Evolutionary conservation across 2,113 vertebrate genomes (phyloP), one percentile per base, ranked within the genome.

Genomic region (Dicaeum eximium): DNA sequence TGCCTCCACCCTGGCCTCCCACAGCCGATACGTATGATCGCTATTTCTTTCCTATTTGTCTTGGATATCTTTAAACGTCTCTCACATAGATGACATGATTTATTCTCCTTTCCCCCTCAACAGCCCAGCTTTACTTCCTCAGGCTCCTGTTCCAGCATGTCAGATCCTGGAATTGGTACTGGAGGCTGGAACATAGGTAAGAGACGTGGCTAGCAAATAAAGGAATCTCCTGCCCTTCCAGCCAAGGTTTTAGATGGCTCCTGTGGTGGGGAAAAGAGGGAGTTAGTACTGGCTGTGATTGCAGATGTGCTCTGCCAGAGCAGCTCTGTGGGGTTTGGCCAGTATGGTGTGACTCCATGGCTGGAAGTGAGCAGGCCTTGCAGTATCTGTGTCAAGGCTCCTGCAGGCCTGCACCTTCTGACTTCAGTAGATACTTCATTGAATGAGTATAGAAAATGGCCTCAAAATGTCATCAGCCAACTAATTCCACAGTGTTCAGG

Each of bases 91-190:
- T 88, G 18, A 93, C 42, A 1, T 88, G 23, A n/a, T 83, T 73
- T 90, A 54, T 45, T 93, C 65, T 93, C 80, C 38, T 73, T 95
- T 93, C 18, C 65, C 24, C 6, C 37, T 62, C 47, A 62, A 93
- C 96, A 99, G 99, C 98, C 99, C 84, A 99, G 99, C 97, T 99
- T 98, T 93, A 99, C 98, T 4, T 99, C 99, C 60, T 99, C 99
- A 2, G 99, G 99, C 25, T 99, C 99, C 84, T 99, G 98, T 95
- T 99, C 99, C 92, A 99, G 99, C 94, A 98, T 98, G 96, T 99
- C 99, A 2, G 99, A 99, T 95, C 99, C 99, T 61, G 98, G 98
- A 25, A 95, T 98, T 92, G 98, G 97, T 86, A 96, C 97, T 0
- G 97, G 98, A 38, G 97, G 98, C 92, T 99, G 99, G 99, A 99